phyloP scores from a whole-genome alignment of 2,113 vertebrate species.

The Chionodraco myersi region DNA sequence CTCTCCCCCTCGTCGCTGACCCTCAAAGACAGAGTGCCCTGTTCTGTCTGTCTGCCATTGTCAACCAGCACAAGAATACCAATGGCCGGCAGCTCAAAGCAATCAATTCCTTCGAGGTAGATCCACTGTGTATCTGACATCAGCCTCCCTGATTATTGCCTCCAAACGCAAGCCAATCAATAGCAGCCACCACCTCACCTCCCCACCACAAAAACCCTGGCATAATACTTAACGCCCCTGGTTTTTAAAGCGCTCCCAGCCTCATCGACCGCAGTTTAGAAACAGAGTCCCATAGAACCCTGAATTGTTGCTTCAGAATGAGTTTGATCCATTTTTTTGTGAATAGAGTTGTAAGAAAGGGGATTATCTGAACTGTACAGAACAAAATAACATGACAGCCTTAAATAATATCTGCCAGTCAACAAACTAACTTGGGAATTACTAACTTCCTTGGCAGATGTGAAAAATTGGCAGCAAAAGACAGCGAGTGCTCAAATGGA shows the following conservation, averaged over 20 bases:
- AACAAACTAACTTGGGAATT: slow-evolving; percentile 25
- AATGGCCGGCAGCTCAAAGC: slow-evolving; percentile 66
- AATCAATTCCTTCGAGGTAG: slow-evolving; percentile 73
- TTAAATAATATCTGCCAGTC: slow-evolving; percentile 19
- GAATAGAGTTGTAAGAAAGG: slow-evolving; percentile 43
- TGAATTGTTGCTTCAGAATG: slow-evolving; percentile 17
- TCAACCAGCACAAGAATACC: slow-evolving; percentile 72
- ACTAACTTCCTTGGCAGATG: slow-evolving; percentile 52
- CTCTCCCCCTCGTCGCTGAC: slow-evolving; percentile 39
- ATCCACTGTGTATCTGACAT: slow-evolving; percentile 73
- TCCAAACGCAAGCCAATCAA: slow-evolving; percentile 63
- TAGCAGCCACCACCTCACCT: slow-evolving; percentile 51
- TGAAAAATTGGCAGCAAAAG: slow-evolving; percentile 41
- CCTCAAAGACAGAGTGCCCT: slow-evolving; percentile 63
- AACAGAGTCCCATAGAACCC: slow-evolving; percentile 14
- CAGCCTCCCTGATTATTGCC: slow-evolving; percentile 75
- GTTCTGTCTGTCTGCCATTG: slow-evolving; percentile 61
- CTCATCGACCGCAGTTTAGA: slow-evolving; percentile 56
- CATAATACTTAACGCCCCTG: slow-evolving; percentile 39
- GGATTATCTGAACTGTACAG: slow-evolving; percentile 45
- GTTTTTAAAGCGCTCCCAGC: slow-evolving; percentile 48
- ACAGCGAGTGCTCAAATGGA: slow-evolving; percentile 36
- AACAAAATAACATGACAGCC: slow-evolving; percentile 44
- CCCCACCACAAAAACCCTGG: slow-evolving; percentile 38
- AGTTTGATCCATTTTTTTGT: slow-evolving; percentile 30